Base-by-base conservation (phyloP, 2,888 invertebrate species). In the Allophyes oxyacanthae region DNA sequence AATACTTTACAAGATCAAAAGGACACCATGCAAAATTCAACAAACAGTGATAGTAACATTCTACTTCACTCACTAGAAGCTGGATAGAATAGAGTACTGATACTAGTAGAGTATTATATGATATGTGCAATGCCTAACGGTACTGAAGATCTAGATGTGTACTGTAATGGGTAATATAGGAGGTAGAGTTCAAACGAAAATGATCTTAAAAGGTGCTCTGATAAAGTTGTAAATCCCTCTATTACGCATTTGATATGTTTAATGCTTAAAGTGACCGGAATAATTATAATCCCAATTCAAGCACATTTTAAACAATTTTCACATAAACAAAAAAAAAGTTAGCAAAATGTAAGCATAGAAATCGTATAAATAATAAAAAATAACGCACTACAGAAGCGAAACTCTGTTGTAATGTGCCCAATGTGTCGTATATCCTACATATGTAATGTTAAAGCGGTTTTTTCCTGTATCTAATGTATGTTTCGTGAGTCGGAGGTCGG, bases 341-440 rank as follows among this genome's bases (percentile, higher is more conserved):
- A 33, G 26, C 40, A 43, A 54, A 45, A 49, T 43, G 41, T 40
- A 52, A 67, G 68, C 66, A 58, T 44, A 65, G 50, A 58, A 57
- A 45, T 41, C 48, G 26, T 59, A 40, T 50, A 65, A 53, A 64
- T 54, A 64, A 73, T 55, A 65, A 68, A 44, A 55, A 67, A n/a
- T 75, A 78, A 77, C 77, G 62, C 67, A 75, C 81, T 89, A 88
- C 83, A 63, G 50, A 88, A 90, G 88, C 86, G 46, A 81, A 72
- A 72, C 63, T 64, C 64, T 71, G 65, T 79, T 81, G 82, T 85
- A 67, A 81, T 82, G 84, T 88, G 80, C 81, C 79, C 60, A 67
- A 83, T 82, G 81, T 88, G 67, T 79, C 46, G 58, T 74, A 59
- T 64, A 61, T 79, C 77, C 75, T 73, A 75, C 71, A 46, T 77